phyloP scores from a whole-genome alignment of 53 echinoderm and acorn worm species.

The Glandiceps talaboti region DNA sequence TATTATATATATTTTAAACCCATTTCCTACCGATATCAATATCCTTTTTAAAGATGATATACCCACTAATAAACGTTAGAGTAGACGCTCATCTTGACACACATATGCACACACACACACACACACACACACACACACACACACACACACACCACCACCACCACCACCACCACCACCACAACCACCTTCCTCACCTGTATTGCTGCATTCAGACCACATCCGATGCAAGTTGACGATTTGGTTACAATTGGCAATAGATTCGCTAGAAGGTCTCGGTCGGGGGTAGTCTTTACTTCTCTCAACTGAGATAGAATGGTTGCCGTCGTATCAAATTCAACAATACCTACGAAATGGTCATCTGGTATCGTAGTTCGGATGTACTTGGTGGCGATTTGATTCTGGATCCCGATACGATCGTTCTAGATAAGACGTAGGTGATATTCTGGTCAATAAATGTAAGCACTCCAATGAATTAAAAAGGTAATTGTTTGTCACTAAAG shows the following conservation, averaged over 20 bases:
- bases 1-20: too few species aligned
- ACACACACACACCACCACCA: too few species aligned
- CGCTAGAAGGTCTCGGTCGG: constrained; percentile 13
- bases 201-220: constrained; percentile 37
- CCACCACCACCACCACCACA: background rate
- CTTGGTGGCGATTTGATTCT: constrained; percentile 14
- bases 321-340: constrained; percentile 20
- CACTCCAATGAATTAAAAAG: too few species aligned
- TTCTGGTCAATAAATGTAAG: too few species aligned
- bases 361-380: constrained; percentile 32
- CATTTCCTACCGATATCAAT: too few species aligned
- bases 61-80: too few species aligned
- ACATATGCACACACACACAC: too few species aligned
- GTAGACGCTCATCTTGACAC: too few species aligned
- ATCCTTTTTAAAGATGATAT: too few species aligned
- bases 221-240: constrained; percentile 41
- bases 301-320: constrained; percentile 7
- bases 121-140: too few species aligned
- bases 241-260: constrained; percentile 5
- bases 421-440: background rate
- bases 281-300: constrained; percentile 8
- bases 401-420: background rate
- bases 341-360: constrained; percentile 38
- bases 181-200: constrained; percentile 17
- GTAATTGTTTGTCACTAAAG: too few species aligned